phyloP scores from a whole-genome alignment of 2,797 vertebrate species.

The Anguilla pacifica region DNA sequence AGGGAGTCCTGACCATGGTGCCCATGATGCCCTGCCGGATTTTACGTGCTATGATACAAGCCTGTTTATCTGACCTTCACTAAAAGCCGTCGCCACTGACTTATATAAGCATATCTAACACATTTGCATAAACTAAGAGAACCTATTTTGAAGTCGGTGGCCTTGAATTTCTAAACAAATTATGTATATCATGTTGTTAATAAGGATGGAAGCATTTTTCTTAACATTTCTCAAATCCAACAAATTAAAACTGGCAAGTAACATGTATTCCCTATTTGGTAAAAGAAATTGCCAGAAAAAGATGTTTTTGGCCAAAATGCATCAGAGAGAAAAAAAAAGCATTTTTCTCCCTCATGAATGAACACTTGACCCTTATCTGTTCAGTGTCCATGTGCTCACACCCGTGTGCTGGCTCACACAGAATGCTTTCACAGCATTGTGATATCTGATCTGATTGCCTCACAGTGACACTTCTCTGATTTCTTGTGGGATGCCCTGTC shows the following conservation, averaged over 20 bases:
- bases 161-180: constrained; percentile 10
- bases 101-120: constrained; percentile 23
- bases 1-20: constrained; percentile 35
- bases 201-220: background rate
- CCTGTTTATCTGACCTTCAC: constrained; percentile 33
- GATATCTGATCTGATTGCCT: constrained; percentile 61
- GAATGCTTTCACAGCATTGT: constrained; percentile 62
- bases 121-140: background rate
- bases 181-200: background rate
- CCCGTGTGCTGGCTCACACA: constrained; percentile 62
- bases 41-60: constrained; percentile 13
- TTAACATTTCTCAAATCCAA: background rate
- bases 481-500: constrained; percentile 6
- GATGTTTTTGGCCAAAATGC: background rate
- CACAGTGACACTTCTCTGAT: constrained; percentile 21
- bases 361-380: constrained; percentile 46
- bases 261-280: background rate
- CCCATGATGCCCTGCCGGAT: background rate
- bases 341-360: background rate
- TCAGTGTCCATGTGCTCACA: constrained; percentile 63
- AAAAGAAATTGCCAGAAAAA: background rate
- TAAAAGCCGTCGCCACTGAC: constrained; percentile 17
- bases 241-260: background rate
- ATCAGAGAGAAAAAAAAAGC: constrained; percentile 7
- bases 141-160: constrained; percentile 16